Conservation (phyloP, 2,888 invertebrate species). For the Phaedon cochleariae region DNA sequence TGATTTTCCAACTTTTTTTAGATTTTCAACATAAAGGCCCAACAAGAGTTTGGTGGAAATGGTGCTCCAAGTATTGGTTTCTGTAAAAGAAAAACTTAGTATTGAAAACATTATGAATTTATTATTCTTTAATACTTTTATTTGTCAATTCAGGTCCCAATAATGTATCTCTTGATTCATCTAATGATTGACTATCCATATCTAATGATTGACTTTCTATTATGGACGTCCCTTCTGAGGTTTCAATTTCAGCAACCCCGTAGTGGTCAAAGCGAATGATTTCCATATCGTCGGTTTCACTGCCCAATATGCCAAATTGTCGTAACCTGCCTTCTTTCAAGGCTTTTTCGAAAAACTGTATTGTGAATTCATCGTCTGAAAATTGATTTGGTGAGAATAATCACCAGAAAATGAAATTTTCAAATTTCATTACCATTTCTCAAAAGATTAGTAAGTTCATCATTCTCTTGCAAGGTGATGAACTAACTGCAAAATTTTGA, state of each 20-base stretch:
- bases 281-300: neutral
- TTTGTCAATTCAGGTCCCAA: neutral
- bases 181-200: too few species aligned
- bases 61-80: neutral
- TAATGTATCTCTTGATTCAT: neutral
- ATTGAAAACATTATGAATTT: neutral
- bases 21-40: neutral
- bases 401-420: neutral
- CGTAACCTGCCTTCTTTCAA: neutral
- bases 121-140: neutral
- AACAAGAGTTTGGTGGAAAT: slow-evolving; percentile 8
- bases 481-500: neutral
- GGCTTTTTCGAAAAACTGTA: neutral
- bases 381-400: neutral
- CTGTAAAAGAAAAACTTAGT: neutral
- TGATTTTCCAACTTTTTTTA: neutral
- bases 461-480: neutral
- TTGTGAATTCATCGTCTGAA: slow-evolving; percentile 3
- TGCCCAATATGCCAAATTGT: neutral
- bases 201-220: neutral
- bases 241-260: neutral
- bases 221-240: neutral
- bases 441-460: slow-evolving; percentile 5
- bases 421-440: slow-evolving; percentile 2
- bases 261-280: slow-evolving; percentile 5